Evolutionary conservation across 2,888 invertebrate genomes (phyloP).

Genomic region (Nemapogon koenigi): DNA sequence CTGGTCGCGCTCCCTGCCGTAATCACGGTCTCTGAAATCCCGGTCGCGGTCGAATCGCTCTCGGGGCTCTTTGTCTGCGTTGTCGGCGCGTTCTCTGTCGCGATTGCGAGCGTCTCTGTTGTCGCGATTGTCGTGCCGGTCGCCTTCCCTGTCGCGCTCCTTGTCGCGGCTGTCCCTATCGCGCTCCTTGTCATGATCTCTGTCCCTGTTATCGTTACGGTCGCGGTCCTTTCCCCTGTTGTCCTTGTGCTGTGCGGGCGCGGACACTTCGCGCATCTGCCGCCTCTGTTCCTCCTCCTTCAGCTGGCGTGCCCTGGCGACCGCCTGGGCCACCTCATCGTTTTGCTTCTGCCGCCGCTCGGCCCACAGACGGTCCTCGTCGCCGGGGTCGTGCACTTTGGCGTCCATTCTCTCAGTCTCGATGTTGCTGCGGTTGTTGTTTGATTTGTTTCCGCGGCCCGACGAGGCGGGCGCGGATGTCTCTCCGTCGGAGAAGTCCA

Average conservation of each 20-base stretch:
- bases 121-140: conserved; percentile 24
- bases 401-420: conserved; percentile 43
- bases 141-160: conserved; percentile 34
- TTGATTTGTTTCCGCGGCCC: conserved; percentile 34
- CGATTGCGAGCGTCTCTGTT: conserved; percentile 20
- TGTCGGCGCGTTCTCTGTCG: conserved; percentile 24
- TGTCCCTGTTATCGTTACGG: conserved; percentile 26
- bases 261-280: conserved; percentile 37
- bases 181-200: conserved; percentile 15
- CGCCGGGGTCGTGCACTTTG: conserved; percentile 43
- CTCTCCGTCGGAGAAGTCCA: conserved; percentile 95
- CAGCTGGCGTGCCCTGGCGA: conserved; percentile 83
- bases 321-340: conserved; percentile 78
- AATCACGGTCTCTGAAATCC: conserved; percentile 23
- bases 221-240: conserved; percentile 29
- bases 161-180: conserved; percentile 27
- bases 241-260: conserved; percentile 26
- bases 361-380: conserved; percentile 69
- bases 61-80: conserved; percentile 11
- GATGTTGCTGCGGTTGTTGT: conserved; percentile 32
- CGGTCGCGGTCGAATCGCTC: conserved; percentile 28
- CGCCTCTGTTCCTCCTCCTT: conserved; percentile 90
- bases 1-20: conserved; percentile 54
- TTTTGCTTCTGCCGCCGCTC: conserved; percentile 72
- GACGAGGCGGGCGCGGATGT: conserved; percentile 31